phyloP scores from a whole-genome alignment of 2,888 invertebrate species.

The Drosophila anceps region DNA sequence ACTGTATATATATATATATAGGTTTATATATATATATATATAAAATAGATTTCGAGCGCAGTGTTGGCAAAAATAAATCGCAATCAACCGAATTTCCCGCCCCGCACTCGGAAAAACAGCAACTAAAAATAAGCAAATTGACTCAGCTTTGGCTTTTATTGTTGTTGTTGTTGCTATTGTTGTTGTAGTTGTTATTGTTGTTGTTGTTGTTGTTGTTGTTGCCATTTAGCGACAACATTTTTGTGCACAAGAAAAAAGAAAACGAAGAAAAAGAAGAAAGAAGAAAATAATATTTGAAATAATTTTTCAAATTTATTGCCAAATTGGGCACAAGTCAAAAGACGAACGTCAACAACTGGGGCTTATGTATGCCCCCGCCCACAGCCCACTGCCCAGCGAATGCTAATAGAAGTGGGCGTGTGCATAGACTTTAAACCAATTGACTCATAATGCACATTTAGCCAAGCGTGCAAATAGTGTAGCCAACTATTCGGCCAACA shows the following conservation, averaged over 20 bases:
- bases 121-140: slow-evolving; percentile 79
- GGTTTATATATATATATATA: slow-evolving; percentile 4
- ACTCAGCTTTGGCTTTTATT: slow-evolving; percentile 66
- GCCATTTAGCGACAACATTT: slow-evolving; percentile 61
- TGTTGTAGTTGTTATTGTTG: slow-evolving; percentile 5
- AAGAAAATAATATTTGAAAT: slow-evolving; percentile 43
- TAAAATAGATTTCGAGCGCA: slow-evolving; percentile 51
- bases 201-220: slow-evolving; percentile 23
- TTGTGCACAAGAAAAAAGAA: slow-evolving; percentile 20
- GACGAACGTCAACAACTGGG: slow-evolving; percentile 49
- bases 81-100: slow-evolving; percentile 48
- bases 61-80: slow-evolving; percentile 55
- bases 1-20: slow-evolving; percentile 36
- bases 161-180: slow-evolving; percentile 33
- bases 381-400: not conserved
- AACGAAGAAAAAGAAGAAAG: slow-evolving; percentile 18
- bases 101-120: slow-evolving; percentile 34
- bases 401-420: slow-evolving; percentile 37
- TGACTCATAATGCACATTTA: slow-evolving; percentile 48
- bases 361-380: not conserved
- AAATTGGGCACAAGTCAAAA: slow-evolving; percentile 73
- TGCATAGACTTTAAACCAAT: slow-evolving; percentile 50
- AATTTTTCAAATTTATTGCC: slow-evolving; percentile 76
- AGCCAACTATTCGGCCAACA: slow-evolving; percentile 33
- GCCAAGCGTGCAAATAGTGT: slow-evolving; percentile 1